Base-by-base conservation (phyloP, 2,113 vertebrate genomes). In the Tursiops truncatus region DNA sequence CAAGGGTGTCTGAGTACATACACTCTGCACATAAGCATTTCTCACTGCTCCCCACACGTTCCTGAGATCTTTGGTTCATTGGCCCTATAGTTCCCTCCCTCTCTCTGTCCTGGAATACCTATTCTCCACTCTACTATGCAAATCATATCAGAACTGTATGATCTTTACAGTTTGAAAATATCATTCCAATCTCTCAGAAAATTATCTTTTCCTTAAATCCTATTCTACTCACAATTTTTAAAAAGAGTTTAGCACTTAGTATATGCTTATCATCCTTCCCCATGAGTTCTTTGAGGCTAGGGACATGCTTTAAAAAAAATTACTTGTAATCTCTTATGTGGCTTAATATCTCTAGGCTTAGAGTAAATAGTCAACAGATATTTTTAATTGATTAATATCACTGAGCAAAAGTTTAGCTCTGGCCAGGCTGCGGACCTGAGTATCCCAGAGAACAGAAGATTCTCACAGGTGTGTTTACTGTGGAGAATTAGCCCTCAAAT, bases 41-140 rank as follows among this genome's bases (percentile, higher is more conserved):
- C 33, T 25, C 13, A 1, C 6, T n/a, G 12, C 56, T 1, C 31
- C 17, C 25, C 25, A 41, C 60, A 50, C 3, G 17, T 3, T 13
- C 53, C 53, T 5, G 41, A 11, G 23, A 1, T 20, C 36, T 10
- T 0, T 10, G 9, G 62, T 28, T 77, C 53, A 5, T 0, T 1
- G 13, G 3, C 4, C 63, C 20, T 58, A 4, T 14, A 10, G 0
- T 31, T 13, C 44, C 53, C 36, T 8, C 1, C n/a, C 41, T n/a
- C 58, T 15, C 14, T 74, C 12, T 38, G 50, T 13, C 21, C 50
- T 8, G 1, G 13, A n/a, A 70, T 7, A 50, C 4, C 60, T 41
- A 7, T 26, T 79, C 70, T 53, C 7, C 36, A 20, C 18, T 21
- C 10, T 20, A 18, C 25, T 8, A 21, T 9, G 36, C 56, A 33